Evolutionary conservation across 2,797 vertebrate species (phyloP).

Genomic region (Macrochelys suwanniensis): DNA sequence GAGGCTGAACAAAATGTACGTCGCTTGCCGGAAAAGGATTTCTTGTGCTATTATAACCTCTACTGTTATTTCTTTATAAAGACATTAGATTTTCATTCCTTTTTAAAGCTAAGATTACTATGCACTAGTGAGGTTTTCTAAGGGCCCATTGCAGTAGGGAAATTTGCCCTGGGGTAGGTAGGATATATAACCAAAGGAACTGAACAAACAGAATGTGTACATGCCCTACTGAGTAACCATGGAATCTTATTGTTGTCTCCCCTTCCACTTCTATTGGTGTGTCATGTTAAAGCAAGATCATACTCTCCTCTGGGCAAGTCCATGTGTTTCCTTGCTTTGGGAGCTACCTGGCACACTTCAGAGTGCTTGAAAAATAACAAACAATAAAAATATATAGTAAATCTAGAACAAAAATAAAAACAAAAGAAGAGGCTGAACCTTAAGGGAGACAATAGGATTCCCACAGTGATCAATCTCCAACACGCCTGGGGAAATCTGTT

Average conservation of each 20-base stretch:
- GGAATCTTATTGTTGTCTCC: neutral
- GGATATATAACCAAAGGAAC: neutral
- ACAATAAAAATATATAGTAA: neutral
- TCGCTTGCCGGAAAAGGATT: neutral
- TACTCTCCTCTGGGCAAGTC: neutral
- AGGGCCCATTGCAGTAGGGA: neutral
- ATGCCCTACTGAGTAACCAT: neutral
- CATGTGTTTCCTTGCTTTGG: neutral
- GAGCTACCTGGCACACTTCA: neutral
- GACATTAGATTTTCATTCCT: constrained; percentile 11
- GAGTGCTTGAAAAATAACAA: neutral
- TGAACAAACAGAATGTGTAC: neutral
- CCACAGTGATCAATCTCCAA: neutral
- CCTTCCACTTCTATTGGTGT: neutral
- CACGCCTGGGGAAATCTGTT: neutral
- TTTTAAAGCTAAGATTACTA: neutral
- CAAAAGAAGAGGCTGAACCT: neutral
- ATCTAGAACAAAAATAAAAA: neutral
- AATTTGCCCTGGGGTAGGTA: neutral
- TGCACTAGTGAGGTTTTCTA: neutral
- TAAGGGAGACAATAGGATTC: neutral
- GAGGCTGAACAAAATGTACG: constrained; percentile 30
- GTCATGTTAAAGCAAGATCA: neutral
- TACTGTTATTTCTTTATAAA: neutral
- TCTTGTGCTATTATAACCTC: neutral